A percentile compares a stretch with the other conserved stretches of the same genome.
Conservation (phyloP, 2,888 invertebrate genomes). For the Eudiplozoon nipponicum region DNA sequence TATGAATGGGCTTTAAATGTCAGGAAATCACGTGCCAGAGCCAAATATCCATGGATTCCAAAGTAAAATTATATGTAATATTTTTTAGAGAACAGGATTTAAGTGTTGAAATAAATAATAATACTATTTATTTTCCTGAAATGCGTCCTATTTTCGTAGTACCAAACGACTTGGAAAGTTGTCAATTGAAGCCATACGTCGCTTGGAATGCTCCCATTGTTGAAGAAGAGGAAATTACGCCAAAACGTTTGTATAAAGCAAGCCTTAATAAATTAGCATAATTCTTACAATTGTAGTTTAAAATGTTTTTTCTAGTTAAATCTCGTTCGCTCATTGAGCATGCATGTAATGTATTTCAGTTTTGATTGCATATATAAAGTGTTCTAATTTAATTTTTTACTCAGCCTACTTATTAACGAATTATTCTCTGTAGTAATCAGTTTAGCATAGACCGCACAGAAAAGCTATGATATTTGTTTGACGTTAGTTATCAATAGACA, state of each 20-base stretch:
- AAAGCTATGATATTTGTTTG: too few species aligned
- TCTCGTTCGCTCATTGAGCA: too few species aligned
- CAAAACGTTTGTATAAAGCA: conserved; percentile 1
- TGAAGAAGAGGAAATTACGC: background rate
- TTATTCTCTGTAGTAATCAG: too few species aligned
- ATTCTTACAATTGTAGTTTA: too few species aligned
- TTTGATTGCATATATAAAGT: too few species aligned
- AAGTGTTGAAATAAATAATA: conserved; percentile 1
- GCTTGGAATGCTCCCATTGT: conserved; percentile 11
- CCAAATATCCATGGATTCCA: conserved; percentile 8
- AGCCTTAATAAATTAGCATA: too few species aligned
- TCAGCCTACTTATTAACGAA: too few species aligned
- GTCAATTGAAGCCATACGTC: conserved; percentile 10
- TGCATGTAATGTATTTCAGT: too few species aligned
- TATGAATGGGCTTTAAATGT: conserved; percentile 7
- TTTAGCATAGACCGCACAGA: too few species aligned
- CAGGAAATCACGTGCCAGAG: conserved; percentile 5
- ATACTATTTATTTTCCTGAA: conserved; percentile 7
- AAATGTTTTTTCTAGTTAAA: too few species aligned
- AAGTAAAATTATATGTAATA: background rate
- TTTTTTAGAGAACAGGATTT: conserved; percentile 6
- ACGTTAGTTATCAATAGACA: too few species aligned
- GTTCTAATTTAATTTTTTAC: too few species aligned
- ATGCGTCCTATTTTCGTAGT: conserved; percentile 11
- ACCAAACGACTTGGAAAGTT: conserved; percentile 2